These are phyloP conservation scores for Drosophila dunni DNA, from an alignment of 1,140 invertebrate genomes.

Conservation along the genomic window DNA sequence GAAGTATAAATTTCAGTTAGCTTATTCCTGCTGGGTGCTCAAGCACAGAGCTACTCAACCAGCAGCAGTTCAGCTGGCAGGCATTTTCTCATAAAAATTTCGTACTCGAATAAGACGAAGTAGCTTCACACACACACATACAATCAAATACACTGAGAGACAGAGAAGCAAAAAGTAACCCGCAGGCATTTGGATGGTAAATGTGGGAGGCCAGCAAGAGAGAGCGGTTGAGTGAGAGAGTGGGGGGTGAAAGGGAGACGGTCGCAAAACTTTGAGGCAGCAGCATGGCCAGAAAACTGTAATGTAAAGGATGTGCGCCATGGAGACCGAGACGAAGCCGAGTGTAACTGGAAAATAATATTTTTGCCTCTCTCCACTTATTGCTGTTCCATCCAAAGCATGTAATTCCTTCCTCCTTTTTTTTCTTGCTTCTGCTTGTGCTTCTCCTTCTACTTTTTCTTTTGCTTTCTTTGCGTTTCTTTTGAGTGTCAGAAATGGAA, in stretches of 20 bases:
- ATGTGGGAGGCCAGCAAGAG: not conserved
- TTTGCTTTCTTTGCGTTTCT: conserved; percentile 71
- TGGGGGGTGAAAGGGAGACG: not conserved
- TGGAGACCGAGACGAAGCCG: conserved; percentile 70
- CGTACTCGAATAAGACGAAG: conserved; percentile 79
- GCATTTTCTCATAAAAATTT: conserved; percentile 83
- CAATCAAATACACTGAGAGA: conserved; percentile 19
- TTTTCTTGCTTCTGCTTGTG: conserved; percentile 27
- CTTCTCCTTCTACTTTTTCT: conserved; percentile 24
- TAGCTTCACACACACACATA: conserved; percentile 47
- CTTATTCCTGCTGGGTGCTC: conserved; percentile 38
- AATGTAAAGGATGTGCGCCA: conserved; percentile 81
- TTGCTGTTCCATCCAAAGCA: conserved; percentile 28
- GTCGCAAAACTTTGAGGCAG: conserved; percentile 68
- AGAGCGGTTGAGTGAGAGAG: not conserved
- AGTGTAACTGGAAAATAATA: conserved; percentile 83
- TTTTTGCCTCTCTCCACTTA: conserved; percentile 58
- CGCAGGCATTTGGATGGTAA: conserved; percentile 60
- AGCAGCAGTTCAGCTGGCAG: conserved; percentile 51
- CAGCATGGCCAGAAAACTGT: conserved; percentile 52
- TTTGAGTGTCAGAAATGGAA: conserved; percentile 84
- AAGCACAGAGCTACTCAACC: conserved; percentile 43
- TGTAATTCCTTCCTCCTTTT: conserved; percentile 46
- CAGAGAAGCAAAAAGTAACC: conserved; percentile 70
- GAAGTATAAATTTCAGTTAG: conserved; percentile 20